These are phyloP conservation scores for Oligia strigilis DNA, from an alignment of 2,888 invertebrate genomes.

Conservation along the genomic window DNA sequence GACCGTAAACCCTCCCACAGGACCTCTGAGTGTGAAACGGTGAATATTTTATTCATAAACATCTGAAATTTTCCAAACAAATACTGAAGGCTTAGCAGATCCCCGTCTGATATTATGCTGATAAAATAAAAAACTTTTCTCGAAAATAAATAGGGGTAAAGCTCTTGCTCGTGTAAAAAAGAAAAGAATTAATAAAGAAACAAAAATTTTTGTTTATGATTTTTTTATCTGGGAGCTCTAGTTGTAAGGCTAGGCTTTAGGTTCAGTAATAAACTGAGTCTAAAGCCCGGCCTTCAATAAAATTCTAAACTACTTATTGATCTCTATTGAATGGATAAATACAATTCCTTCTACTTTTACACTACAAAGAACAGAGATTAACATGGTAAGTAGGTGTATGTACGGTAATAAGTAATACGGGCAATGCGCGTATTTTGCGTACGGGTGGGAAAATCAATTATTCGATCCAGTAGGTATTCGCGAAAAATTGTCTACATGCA, in stretches of 20 bases:
- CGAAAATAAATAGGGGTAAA: slow-evolving; percentile 12
- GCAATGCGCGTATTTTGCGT: too few species aligned
- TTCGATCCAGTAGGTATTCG: too few species aligned
- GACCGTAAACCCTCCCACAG: slow-evolving; percentile 62
- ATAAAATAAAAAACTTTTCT: slow-evolving; percentile 35
- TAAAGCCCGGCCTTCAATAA: neutral
- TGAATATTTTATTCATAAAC: slow-evolving; percentile 79
- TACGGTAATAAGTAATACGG: too few species aligned
- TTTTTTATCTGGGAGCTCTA: neutral
- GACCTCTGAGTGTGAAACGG: slow-evolving; percentile 68
- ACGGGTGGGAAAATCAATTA: too few species aligned
- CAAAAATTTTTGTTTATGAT: neutral
- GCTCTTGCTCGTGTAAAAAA: neutral
- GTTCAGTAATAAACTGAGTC: neutral
- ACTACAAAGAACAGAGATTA: neutral
- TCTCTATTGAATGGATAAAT: too few species aligned
- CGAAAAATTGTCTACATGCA: neutral
- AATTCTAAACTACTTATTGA: too few species aligned
- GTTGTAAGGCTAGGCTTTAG: neutral
- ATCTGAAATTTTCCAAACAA: slow-evolving; percentile 70
- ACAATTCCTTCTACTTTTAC: neutral
- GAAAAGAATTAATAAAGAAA: neutral
- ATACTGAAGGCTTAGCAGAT: slow-evolving; percentile 31
- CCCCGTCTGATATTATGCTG: slow-evolving; percentile 34
- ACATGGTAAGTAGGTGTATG: too few species aligned